phyloP scores from a whole-genome alignment of 2,797 vertebrate species.

The Sylvia borin region DNA sequence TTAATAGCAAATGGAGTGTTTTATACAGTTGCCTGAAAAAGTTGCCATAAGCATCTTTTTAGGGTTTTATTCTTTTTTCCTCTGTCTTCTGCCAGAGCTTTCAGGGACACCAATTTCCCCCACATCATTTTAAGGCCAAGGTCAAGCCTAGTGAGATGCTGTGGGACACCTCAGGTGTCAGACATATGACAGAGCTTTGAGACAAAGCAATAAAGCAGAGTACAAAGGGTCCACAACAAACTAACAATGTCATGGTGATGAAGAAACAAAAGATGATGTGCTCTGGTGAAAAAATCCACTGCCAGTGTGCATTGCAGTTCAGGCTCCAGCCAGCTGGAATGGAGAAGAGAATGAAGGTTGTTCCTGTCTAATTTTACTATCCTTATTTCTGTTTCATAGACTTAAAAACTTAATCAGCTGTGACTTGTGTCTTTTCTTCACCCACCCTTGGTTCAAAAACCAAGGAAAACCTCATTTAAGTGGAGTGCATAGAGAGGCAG shows the following conservation, averaged over 20 bases:
- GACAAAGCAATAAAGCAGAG: neutral
- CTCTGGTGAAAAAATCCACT: neutral
- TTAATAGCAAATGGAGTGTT: neutral
- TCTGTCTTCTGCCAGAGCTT: neutral
- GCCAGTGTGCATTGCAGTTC: neutral
- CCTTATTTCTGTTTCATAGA: neutral
- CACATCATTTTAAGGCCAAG: slow-evolving; percentile 3
- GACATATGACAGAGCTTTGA: neutral
- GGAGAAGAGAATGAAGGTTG: neutral
- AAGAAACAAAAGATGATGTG: neutral
- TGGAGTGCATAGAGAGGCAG: neutral
- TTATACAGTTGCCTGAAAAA: neutral
- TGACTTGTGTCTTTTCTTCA: neutral
- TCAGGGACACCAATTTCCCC: neutral
- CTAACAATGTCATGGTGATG: neutral
- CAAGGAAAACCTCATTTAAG: neutral
- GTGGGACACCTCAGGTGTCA: slow-evolving; percentile 11
- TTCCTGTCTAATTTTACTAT: neutral
- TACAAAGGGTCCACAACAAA: neutral
- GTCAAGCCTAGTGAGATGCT: slow-evolving; percentile 10
- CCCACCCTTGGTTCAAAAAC: neutral
- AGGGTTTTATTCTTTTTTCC: neutral
- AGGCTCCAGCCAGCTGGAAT: neutral
- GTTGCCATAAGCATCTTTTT: neutral
- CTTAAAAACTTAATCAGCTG: neutral